A percentile compares a stretch with the other conserved stretches of the same genome.
phyloP scores from a whole-genome alignment of 2,888 invertebrate species.

The Drosophila quinaria region DNA sequence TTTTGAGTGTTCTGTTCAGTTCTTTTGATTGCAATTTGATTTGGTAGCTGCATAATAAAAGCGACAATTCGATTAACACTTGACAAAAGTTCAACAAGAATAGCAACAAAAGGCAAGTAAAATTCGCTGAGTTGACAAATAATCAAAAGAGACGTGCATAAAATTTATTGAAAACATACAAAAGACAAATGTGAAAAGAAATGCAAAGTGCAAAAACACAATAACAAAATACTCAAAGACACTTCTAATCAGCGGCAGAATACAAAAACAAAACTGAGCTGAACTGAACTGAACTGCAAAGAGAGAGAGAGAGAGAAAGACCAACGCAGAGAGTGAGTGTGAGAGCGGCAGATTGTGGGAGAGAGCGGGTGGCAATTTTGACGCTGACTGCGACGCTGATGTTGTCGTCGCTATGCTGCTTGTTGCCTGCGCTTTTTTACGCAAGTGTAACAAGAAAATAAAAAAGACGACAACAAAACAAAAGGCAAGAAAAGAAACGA shows the following conservation, averaged over 20 bases:
- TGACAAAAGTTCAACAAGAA: conserved; percentile 55
- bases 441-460: conserved; percentile 48
- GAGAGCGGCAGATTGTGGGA: conserved; percentile 6
- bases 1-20: conserved; percentile 17
- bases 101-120: conserved; percentile 45
- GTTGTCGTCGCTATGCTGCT: conserved; percentile 5
- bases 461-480: conserved; percentile 37
- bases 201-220: conserved; percentile 42
- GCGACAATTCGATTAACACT: conserved; percentile 75
- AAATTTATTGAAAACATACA: conserved; percentile 74
- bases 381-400: conserved; percentile 7
- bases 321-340: conserved; percentile 20
- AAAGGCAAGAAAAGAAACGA: conserved; percentile 21
- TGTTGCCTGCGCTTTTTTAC: conserved; percentile 42
- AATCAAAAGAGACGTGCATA: conserved; percentile 72
- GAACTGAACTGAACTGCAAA: conserved; percentile 16
- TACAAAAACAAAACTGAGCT: conserved; percentile 20
- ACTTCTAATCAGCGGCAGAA: conserved; percentile 62
- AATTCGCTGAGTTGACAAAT: conserved; percentile 73
- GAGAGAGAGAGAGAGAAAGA: conserved; percentile 16
- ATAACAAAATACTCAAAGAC: conserved; percentile 52
- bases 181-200: conserved; percentile 48
- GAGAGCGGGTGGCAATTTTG: conserved; percentile 18
- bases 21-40: conserved; percentile 64
- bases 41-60: conserved; percentile 56